Evolutionary conservation across 1,140 invertebrate genomes (phyloP), one percentile per base, ranked within the genome.

Genomic region (Holotrichia oblita): DNA sequence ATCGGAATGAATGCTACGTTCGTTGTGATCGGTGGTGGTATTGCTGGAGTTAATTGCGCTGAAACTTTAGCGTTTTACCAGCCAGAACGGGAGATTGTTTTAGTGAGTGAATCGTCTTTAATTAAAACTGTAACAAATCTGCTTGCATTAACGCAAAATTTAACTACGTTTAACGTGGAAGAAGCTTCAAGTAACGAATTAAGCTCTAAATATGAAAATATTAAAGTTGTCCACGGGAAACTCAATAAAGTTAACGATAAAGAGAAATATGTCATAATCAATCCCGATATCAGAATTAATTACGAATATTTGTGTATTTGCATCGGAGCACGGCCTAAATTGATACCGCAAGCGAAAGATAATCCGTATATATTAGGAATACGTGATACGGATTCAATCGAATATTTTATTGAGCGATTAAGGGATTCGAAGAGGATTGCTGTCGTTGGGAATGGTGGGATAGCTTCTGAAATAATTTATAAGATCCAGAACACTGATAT

Each of bases 401-500:
- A 93, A 85, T 90, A 92, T 79, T 94, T 99, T 83, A 91, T 95
- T 81, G 85, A 91, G 41, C 93, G 91, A 84, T 86, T 99, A 7
- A 87, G 87, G 74, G 85, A 88, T 79, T 91, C 95, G 0, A 91
- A 89, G 81, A 91, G 90, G 88, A 90, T 99, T 81, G 84, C 96
- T 0, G 90, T 99, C 72, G 90, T 99, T 69, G 98, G 98, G 24
- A 99, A 99, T 90, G 98, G 98, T 42, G 98, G 98, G 7, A 99
- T 99, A 83, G 98, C 98, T 24, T 98, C 96, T 76, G 98, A 99
- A 90, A 88, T 99, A 81, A 94, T 97, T 78, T 93, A 98, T 87
- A 95, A 98, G 85, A 91, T 98, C 17, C 89, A 92, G 85, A 92
- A 93, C 22, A 91, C 97, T 76, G 92, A 98, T 83, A 92, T 99